Evolutionary conservation across 2,113 vertebrate species (phyloP), one percentile per base, ranked within the genome.

Genomic region (Tupaia chinensis): DNA sequence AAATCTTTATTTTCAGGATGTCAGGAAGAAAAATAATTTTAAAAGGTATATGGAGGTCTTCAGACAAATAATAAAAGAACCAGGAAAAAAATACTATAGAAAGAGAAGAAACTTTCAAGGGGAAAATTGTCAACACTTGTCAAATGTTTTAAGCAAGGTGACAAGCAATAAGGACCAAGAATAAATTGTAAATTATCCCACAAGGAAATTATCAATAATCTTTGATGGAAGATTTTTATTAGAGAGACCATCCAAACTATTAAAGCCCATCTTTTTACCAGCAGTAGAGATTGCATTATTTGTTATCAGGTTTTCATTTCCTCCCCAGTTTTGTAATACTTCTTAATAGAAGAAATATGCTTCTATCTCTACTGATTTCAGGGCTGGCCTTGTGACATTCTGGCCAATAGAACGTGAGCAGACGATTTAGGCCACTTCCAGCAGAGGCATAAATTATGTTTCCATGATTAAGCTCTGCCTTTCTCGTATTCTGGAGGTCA

Each of bases 261-360:
- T 58, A 15, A 73, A 93, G 22, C 60, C 2, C 9, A 70, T 19
- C 9, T 61, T 90, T 94, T 94, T 66, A 76, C 68, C 73, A 87
- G n/a, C 27, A 72, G 12, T 58, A 9, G 70, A n/a, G 14, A 92
- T 25, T 85, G 1, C 13, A 84, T 69, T 65, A 60, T 90, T 32
- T 91, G 60, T 87, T 90, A 32, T 91, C 56, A 25, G 16, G 72
- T 90, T 77, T 66, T 89, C 17, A 60, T 89, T 72, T 73, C 60
- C 58, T 91, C 27, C 34, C 16, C 29, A 53, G 1, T 54, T 94
- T 77, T 84, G 11, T 44, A 5, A 34, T 83, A 54, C 85, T 73
- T 77, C 56, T 89, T 63, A 25, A 3, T 69, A 74, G 15, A 3
- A 73, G 10, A 61, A 15, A 66, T 65, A 4, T 70, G 23, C 23